phyloP scores from a whole-genome alignment of 2,888 invertebrate genomes.

The Cheiracanthium punctorium region DNA sequence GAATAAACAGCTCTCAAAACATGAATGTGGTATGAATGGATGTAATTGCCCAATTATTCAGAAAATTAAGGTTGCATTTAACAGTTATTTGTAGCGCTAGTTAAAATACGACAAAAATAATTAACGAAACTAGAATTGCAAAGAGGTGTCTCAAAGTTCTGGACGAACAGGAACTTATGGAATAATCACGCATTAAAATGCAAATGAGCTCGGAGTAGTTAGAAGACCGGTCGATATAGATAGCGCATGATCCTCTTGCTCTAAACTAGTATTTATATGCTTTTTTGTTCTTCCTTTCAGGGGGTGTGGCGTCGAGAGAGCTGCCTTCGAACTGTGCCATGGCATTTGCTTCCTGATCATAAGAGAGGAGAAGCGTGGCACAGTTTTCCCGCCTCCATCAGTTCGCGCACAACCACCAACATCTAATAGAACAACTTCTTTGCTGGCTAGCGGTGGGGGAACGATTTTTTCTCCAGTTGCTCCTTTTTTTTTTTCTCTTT shows the following conservation, averaged over 20 bases:
- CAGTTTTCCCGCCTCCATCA: slow-evolving; percentile 41
- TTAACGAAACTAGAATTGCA: no score
- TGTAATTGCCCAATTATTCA: no score
- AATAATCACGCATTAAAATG: background rate
- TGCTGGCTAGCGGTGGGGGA: background rate
- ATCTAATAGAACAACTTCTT: slow-evolving; percentile 34
- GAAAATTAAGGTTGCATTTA: no score
- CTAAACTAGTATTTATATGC: slow-evolving; percentile 15
- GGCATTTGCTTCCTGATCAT: slow-evolving; percentile 54
- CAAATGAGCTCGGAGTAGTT: background rate
- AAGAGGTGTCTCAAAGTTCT: no score
- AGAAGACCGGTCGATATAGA: background rate
- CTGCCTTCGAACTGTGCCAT: slow-evolving; percentile 49
- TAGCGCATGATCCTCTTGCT: background rate
- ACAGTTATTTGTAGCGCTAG: no score
- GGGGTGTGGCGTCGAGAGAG: slow-evolving; percentile 49
- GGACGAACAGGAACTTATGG: background rate
- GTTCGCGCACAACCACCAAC: background rate
- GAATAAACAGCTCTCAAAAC: no score
- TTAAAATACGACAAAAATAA: no score
- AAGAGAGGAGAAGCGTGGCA: slow-evolving; percentile 57
- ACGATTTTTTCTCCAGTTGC: background rate
- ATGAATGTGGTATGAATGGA: no score
- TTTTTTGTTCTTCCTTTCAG: slow-evolving; percentile 25
- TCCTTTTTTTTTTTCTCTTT: no score